Conservation (phyloP, 2,888 invertebrate species). For the Gasteruption jaculator region DNA sequence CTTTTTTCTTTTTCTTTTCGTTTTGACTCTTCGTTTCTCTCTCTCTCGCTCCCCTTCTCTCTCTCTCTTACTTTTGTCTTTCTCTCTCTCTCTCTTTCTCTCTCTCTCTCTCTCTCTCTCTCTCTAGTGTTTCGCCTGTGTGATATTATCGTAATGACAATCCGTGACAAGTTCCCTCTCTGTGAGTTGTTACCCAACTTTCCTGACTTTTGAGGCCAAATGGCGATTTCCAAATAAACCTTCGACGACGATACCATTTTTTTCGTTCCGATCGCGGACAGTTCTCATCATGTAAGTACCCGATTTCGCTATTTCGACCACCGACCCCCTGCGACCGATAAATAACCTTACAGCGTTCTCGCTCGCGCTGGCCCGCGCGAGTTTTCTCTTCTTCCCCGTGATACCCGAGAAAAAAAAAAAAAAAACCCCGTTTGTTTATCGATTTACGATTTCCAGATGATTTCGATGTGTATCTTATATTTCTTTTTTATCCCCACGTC, state of each 20-base stretch:
- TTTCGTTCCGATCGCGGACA: constrained; percentile 26
- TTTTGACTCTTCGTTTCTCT: constrained; percentile 1
- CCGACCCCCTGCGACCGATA: too few relatives aligned
- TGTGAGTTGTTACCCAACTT: constrained; percentile 38
- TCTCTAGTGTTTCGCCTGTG: constrained; percentile 1
- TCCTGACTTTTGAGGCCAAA: constrained; percentile 40
- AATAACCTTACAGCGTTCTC: too few relatives aligned
- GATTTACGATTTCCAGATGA: too few relatives aligned
- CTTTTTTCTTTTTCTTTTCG: constrained; percentile 9
- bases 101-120: constrained; percentile 1
- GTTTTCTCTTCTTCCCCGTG: constrained; percentile 1
- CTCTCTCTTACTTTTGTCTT: constrained; percentile 19
- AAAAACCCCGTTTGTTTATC: neutral
- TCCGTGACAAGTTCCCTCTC: constrained; percentile 34
- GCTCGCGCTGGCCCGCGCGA: neutral
- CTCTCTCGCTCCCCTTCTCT: neutral
- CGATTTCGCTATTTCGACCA: too few relatives aligned
- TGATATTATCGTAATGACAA: constrained; percentile 29
- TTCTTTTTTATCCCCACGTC: too few relatives aligned
- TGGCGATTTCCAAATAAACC: constrained; percentile 39
- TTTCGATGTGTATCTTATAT: too few relatives aligned
- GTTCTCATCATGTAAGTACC: constrained; percentile 34
- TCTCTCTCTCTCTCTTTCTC: constrained; percentile 1
- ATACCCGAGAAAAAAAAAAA: neutral
- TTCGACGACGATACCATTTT: constrained; percentile 18